Base-by-base conservation (phyloP, 1,140 invertebrate genomes). In the Camponotus vicinus region DNA sequence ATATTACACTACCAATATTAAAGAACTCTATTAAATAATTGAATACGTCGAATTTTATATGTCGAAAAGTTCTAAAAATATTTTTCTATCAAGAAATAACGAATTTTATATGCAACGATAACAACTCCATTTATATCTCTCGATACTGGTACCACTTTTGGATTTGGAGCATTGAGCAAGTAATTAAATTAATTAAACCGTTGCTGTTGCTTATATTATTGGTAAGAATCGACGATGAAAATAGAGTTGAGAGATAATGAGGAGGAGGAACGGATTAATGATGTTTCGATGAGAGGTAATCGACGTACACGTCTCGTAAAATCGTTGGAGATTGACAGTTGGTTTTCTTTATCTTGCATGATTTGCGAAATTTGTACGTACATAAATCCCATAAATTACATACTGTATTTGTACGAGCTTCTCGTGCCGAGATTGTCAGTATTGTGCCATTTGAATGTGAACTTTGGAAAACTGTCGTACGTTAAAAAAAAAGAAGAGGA, bases 231-330 rank as follows among this genome's bases (percentile, higher is more conserved):
- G 37, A 45, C 40, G 82, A n/a, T 52, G 45, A 27, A 18, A 11
- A 27, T 27, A 45, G 21, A 59, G 27, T 45, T 49, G 63, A 21
- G 59, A 9, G 49, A 32, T 40, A 57, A 59, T n/a, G 77, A 18
- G 55, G 37, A 61, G 69, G 64, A 42, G 49, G 66, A 42, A 21
- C 55, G 21, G 70, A 34, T 79, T 67, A 85, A 78, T 75, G 76
- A 83, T 76, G 80, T 69, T 86, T 52, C 49, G 15, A 18, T 52
- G 49, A 77, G 76, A 76, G 59, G 85, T 92, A 92, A 93, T 93
- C 89, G 89, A 82, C 77, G 88, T 89, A 89, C 88, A 86, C 80
- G 89, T 45, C 88, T 92, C 89, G 90, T 92, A 92, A 92, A 92
- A 93, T 93, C 85, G 91, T 92, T 87, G 55, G 80, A 80, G 90